These are phyloP conservation scores for Microcaecilia unicolor DNA, from an alignment of 2,797 vertebrate genomes.

Conservation along the genomic window DNA sequence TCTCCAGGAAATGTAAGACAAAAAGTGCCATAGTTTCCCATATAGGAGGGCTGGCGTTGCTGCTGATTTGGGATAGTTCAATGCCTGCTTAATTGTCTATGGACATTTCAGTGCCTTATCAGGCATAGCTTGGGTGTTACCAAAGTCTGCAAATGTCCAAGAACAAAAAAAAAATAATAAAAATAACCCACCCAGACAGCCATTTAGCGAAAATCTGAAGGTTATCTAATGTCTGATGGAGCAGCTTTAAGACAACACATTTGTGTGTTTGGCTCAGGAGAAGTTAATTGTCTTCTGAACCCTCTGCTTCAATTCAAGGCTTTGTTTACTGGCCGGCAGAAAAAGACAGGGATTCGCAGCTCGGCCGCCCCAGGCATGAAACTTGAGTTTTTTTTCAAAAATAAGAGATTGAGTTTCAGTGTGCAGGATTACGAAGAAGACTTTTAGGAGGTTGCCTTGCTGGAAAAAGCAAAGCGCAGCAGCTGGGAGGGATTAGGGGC, in stretches of 20 bases:
- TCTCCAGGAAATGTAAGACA: no score
- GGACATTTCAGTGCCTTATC: no score
- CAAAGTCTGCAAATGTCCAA: no score
- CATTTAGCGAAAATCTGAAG: constrained; percentile 44
- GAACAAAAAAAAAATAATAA: no score
- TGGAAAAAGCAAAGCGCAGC: constrained; percentile 50
- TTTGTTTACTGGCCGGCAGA: constrained; percentile 40
- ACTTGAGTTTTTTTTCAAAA: constrained; percentile 35
- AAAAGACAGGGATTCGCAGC: constrained; percentile 30
- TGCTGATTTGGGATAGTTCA: no score
- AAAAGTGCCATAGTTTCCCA: no score
- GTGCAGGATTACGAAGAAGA: constrained; percentile 52
- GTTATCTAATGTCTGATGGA: constrained; percentile 39
- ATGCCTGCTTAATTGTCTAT: no score
- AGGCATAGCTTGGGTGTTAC: no score
- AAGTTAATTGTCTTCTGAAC: constrained; percentile 41
- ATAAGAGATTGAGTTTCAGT: constrained; percentile 54
- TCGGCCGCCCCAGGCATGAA: constrained; percentile 37
- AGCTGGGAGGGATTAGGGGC: constrained; percentile 58
- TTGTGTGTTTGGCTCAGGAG: constrained; percentile 36
- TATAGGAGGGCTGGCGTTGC: no score
- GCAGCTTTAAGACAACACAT: constrained; percentile 36
- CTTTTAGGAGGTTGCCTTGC: constrained; percentile 48
- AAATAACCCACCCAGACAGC: constrained; percentile 25
- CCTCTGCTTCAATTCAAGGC: constrained; percentile 49